Evolutionary conservation across 2,888 invertebrate species (phyloP).

Genomic region (Coleophora flavipennella): DNA sequence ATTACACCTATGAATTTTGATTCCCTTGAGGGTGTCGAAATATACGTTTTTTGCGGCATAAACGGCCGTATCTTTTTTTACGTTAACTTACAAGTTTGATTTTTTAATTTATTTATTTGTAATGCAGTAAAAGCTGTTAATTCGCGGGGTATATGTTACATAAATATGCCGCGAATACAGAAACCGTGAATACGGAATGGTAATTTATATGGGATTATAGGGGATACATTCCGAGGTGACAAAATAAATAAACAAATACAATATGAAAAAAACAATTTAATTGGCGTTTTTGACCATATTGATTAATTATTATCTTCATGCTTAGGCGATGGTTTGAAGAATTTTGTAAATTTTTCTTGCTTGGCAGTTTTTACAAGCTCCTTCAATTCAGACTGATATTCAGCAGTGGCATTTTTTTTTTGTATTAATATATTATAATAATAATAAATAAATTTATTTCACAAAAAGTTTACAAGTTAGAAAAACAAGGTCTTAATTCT

Average conservation of each 20-base stretch:
- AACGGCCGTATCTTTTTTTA: no score
- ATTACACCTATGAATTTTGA: no score
- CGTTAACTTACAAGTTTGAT: no score
- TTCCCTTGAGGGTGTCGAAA: no score
- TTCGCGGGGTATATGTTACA: neutral
- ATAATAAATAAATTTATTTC: no score
- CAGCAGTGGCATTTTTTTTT: constrained; percentile 17
- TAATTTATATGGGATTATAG: constrained; percentile 2
- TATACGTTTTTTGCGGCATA: no score
- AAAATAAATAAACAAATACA: constrained; percentile 1
- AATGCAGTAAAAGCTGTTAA: neutral
- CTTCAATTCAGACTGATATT: constrained; percentile 14
- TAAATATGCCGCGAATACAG: constrained; percentile 1
- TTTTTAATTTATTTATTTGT: no score
- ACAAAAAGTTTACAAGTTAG: no score
- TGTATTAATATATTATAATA: no score
- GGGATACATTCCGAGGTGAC: constrained; percentile 1
- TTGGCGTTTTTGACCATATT: neutral
- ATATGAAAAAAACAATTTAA: constrained; percentile 1
- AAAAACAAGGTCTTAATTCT: no score
- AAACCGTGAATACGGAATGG: no score
- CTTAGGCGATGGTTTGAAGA: constrained; percentile 14
- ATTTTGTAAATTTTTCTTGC: constrained; percentile 14
- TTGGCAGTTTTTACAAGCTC: constrained; percentile 16
- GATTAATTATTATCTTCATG: constrained; percentile 2